phyloP scores from a whole-genome alignment of 2,113 vertebrate species.

The Shinisaurus crocodilurus region DNA sequence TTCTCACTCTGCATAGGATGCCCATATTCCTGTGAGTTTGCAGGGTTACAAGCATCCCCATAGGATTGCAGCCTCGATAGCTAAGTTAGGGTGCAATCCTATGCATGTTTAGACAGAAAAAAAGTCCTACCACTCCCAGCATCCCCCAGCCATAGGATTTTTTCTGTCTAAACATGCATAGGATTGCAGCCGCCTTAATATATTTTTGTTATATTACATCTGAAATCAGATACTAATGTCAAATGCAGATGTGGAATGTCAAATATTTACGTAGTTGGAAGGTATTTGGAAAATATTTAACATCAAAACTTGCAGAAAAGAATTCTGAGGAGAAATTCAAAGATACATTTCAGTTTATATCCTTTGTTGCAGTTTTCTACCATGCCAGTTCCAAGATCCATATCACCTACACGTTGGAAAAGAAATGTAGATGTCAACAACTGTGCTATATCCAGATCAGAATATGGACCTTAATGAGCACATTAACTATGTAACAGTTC shows the following conservation, averaged over 20 bases:
- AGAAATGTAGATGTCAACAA: not conserved
- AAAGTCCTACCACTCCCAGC: no score
- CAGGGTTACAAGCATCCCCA: no score
- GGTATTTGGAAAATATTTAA: not conserved
- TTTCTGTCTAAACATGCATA: not conserved
- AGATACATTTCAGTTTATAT: not conserved
- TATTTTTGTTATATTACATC: not conserved
- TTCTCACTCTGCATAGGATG: no score
- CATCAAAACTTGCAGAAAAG: not conserved
- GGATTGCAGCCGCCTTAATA: not conserved
- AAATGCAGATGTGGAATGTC: not conserved
- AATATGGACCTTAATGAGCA: not conserved
- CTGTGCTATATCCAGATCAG: not conserved
- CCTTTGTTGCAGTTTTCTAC: not conserved
- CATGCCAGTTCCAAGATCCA: not conserved
- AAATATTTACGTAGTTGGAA: not conserved
- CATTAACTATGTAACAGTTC: rapidly evolving
- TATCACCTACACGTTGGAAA: not conserved
- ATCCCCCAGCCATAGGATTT: no score
- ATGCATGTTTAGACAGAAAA: no score
- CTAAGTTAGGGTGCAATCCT: not conserved
- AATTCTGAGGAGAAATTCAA: not conserved
- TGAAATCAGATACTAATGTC: not conserved
- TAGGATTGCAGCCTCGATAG: no score
- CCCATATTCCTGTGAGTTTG: no score